phyloP scores from a whole-genome alignment of 2,113 vertebrate genomes.

The Syngnathus scovelli region DNA sequence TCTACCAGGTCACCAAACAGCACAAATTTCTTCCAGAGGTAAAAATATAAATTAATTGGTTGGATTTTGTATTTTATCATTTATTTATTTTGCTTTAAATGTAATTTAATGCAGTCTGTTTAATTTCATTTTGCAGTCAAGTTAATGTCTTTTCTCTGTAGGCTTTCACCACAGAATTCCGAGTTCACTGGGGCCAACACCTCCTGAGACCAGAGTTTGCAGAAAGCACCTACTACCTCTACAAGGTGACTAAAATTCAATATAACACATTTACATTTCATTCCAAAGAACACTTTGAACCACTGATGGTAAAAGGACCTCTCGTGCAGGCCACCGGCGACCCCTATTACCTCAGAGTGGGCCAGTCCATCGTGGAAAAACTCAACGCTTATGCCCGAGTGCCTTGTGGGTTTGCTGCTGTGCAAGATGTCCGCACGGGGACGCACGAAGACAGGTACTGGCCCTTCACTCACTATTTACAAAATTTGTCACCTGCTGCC shows the following conservation, averaged over 20 bases:
- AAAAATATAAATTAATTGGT: conserved; percentile 11
- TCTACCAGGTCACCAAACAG: conserved; percentile 98
- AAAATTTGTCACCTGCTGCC: not conserved
- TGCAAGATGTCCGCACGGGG: conserved; percentile 96
- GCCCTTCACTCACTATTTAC: not conserved
- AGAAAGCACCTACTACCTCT: conserved; percentile 98
- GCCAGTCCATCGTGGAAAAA: conserved; percentile 97
- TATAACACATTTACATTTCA: not conserved
- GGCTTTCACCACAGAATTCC: conserved; percentile 97
- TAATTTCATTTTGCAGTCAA: too few species aligned
- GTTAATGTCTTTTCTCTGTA: conserved; percentile 36
- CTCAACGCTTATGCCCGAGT: conserved; percentile 94
- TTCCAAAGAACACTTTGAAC: not conserved
- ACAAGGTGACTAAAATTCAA: conserved; percentile 75
- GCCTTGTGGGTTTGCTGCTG: conserved; percentile 95
- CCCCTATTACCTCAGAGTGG: conserved; percentile 95
- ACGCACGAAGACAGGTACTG: conserved; percentile 94
- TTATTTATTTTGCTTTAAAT: not conserved
- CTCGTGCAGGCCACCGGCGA: conserved; percentile 86
- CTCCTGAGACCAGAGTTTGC: conserved; percentile 96
- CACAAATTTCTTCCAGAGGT: conserved; percentile 99
- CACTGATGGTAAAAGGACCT: not conserved
- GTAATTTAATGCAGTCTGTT: not conserved
- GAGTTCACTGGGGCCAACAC: conserved; percentile 98
- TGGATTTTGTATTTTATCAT: not conserved